Evolutionary conservation across 2,113 vertebrate species (phyloP).

Genomic region (Colaptes auratus): DNA sequence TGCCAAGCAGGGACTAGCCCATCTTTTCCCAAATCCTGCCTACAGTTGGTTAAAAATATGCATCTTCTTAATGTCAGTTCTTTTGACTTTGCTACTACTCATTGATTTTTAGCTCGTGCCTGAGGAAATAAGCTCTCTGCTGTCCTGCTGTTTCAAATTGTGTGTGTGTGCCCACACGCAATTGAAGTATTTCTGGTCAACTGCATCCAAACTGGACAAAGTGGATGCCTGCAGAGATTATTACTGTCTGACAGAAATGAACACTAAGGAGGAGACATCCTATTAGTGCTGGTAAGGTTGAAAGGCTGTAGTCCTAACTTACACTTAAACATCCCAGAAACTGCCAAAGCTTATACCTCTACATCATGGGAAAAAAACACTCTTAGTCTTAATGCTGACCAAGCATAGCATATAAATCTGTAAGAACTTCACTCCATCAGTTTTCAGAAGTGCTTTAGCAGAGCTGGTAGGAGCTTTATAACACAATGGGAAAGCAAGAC

Average conservation of each 20-base stretch:
- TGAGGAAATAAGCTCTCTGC: neutral
- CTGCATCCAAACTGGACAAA: neutral
- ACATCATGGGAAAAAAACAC: neutral
- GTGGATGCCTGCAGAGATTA: neutral
- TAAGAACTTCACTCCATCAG: neutral
- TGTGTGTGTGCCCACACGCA: accelerated
- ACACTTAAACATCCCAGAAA: neutral
- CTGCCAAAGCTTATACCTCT: neutral
- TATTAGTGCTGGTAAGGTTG: neutral
- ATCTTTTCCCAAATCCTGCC: neutral
- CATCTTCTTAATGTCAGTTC: neutral
- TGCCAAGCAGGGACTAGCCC: neutral
- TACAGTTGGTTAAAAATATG: neutral
- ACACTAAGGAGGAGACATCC: neutral
- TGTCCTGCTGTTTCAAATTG: neutral
- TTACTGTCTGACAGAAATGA: neutral
- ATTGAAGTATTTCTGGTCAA: neutral
- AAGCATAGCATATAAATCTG: neutral
- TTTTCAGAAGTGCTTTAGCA: neutral
- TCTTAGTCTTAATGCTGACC: neutral
- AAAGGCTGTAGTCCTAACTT: neutral
- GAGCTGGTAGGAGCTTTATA: neutral
- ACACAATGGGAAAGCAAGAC: neutral
- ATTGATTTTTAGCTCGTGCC: neutral
- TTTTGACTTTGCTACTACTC: neutral